Evolutionary conservation across 2,888 invertebrate species (phyloP), one percentile per base, ranked within the genome.

Genomic region (Lissocephala sabroskyi): DNA sequence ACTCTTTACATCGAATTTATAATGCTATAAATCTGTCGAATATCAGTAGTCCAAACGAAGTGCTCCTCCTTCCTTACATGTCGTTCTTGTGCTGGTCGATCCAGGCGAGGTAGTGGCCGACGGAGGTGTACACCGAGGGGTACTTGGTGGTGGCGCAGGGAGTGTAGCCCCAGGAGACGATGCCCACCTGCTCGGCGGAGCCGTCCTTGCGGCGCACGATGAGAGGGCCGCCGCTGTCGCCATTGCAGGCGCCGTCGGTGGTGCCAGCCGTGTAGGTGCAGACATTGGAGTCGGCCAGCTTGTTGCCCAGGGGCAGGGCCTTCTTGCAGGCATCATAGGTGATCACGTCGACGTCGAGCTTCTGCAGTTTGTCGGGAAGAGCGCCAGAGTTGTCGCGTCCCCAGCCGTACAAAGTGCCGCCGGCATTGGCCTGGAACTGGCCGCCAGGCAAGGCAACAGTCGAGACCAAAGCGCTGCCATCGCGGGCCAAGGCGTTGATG

Each of bases 121-220:
- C 77, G 5, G 61, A 58, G 1, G 85, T 86, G 63, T 84, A 86
- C 1, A 86, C 85, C 0, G 86, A 85, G 1, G 86, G 86, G 18
- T 77, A 66, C 11, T 61, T 68, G n/a, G 64, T 65, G 26, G 37
- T 53, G 9, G 82, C 81, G 46, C 87, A 87, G 6, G 86, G 86
- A 6, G 80, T 81, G 28, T 79, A 68, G 14, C 86, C 86, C 87
- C 87, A 87, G 18, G 87, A 86, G 9, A 87, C 86, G 45, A 86
- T 71, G 47, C 87, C 87, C 19, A 86, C 59, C 49, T 54, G 63
- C 23, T 73, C 51, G 19, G 13, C 37, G n/a, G 17, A 42, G 1
- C 51, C 55, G 0, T 49, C 36, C 7, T 39, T 1, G 2, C 45
- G 56, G 13, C 37, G 26, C 32, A 30, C 53, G 2, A 80, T 60